These are phyloP conservation scores for Platerodrilus igneus DNA, from an alignment of 2,888 invertebrate genomes.

Conservation along the genomic window DNA sequence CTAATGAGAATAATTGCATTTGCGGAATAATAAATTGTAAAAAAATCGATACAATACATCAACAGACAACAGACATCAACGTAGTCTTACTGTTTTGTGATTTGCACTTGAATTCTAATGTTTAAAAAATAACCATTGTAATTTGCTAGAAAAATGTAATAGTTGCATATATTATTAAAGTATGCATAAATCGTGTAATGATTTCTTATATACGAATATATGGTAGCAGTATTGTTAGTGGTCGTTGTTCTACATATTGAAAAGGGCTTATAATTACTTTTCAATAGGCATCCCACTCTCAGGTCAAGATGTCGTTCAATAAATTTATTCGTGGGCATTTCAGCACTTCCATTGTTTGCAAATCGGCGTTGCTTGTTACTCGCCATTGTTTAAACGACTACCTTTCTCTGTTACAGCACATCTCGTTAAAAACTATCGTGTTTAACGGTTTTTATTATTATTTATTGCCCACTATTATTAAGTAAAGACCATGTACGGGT, in stretches of 20 bases:
- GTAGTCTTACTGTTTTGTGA: too few relatives aligned
- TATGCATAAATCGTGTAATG: too few relatives aligned
- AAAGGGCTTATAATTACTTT: slow-evolving; percentile 16
- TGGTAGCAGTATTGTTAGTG: slow-evolving; percentile 6
- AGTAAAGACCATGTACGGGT: too few relatives aligned
- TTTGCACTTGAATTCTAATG: too few relatives aligned
- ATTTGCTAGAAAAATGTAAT: too few relatives aligned
- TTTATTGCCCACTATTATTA: slow-evolving; percentile 18
- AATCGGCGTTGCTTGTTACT: slow-evolving; percentile 44
- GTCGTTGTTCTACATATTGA: slow-evolving; percentile 14
- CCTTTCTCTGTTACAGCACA: slow-evolving; percentile 20
- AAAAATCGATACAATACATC: too few relatives aligned
- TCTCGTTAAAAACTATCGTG: slow-evolving; percentile 26
- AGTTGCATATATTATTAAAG: too few relatives aligned
- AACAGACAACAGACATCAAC: too few relatives aligned
- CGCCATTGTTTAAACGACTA: slow-evolving; percentile 42
- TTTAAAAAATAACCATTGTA: too few relatives aligned
- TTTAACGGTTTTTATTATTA: slow-evolving; percentile 24
- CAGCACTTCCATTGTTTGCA: slow-evolving; percentile 46
- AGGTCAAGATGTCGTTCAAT: slow-evolving; percentile 31
- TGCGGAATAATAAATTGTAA: too few relatives aligned
- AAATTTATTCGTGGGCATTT: slow-evolving; percentile 35
- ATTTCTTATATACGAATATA: too few relatives aligned
- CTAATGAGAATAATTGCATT: too few relatives aligned
- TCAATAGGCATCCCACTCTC: slow-evolving; percentile 21